phyloP scores from a whole-genome alignment of 1,140 invertebrate genomes.

The Lineus longissimus region DNA sequence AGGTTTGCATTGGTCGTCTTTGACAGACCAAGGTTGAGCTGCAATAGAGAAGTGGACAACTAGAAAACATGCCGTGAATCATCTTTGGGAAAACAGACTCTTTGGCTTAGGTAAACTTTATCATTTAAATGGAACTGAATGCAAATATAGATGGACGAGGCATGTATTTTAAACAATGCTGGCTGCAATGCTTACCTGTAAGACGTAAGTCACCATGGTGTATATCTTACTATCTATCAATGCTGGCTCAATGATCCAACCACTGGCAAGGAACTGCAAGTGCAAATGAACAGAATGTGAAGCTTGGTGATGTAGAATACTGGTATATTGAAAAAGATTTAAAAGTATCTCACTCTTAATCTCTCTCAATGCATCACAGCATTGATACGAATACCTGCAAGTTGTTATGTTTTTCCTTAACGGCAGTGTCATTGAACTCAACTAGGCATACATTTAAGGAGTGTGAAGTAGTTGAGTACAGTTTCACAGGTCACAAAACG shows the following conservation, averaged over 20 bases:
- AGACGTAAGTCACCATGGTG: constrained; percentile 47
- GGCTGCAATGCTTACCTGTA: constrained; percentile 33
- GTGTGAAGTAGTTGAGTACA: too few relatives aligned
- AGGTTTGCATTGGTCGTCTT: neutral
- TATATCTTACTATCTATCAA: constrained; percentile 36
- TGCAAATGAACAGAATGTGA: constrained; percentile 1
- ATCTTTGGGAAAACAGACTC: neutral
- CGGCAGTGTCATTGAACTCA: too few relatives aligned
- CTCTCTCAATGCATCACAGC: too few relatives aligned
- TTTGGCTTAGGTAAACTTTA: neutral
- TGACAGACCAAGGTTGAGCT: constrained; percentile 2
- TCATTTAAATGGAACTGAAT: neutral
- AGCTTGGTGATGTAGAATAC: too few relatives aligned
- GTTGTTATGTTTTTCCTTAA: too few relatives aligned
- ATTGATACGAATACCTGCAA: too few relatives aligned
- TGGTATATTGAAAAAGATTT: too few relatives aligned
- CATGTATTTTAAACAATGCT: neutral
- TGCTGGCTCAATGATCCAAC: constrained; percentile 48
- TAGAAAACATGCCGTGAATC: neutral
- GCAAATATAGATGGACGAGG: neutral
- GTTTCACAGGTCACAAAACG: too few relatives aligned
- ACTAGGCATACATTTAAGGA: too few relatives aligned
- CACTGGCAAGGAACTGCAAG: constrained; percentile 43
- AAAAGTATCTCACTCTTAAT: too few relatives aligned
- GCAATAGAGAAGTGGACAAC: neutral